Evolutionary conservation across 1,140 invertebrate genomes (phyloP).

Genomic region (Epicauta chinensis): DNA sequence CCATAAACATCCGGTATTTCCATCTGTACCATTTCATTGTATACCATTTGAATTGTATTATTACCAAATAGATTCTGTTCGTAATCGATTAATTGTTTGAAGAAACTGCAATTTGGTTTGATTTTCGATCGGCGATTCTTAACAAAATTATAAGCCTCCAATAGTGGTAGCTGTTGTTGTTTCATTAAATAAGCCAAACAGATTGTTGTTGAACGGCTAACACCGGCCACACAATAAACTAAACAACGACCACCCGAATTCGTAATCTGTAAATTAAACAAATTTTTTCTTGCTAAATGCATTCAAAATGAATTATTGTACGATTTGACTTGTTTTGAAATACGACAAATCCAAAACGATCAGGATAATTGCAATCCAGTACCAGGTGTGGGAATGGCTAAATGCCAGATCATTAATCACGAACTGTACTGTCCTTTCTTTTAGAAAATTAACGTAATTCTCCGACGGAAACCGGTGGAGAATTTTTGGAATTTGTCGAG

Average conservation of each 20-base stretch:
- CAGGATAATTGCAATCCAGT: too few species aligned
- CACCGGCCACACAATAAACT: constrained; percentile 87
- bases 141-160: constrained; percentile 73
- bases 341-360: too few species aligned
- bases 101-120: constrained; percentile 85
- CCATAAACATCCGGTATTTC: constrained; percentile 70
- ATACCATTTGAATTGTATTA: constrained; percentile 62
- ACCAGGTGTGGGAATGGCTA: too few species aligned
- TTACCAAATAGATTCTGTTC: constrained; percentile 63
- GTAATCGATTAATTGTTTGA: constrained; percentile 73
- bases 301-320: neutral
- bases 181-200: constrained; percentile 87
- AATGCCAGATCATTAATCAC: too few species aligned
- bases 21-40: constrained; percentile 60
- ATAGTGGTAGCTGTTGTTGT: constrained; percentile 66
- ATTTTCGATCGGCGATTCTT: constrained; percentile 65
- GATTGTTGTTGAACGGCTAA: constrained; percentile 77
- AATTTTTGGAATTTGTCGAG: too few species aligned
- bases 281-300: too few species aligned
- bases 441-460: too few species aligned
- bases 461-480: too few species aligned
- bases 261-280: constrained; percentile 52
- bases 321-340: too few species aligned
- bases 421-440: too few species aligned
- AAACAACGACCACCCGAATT: constrained; percentile 63